phyloP scores from a whole-genome alignment of 2,888 invertebrate genomes.

The Coleophora flavipennella region DNA sequence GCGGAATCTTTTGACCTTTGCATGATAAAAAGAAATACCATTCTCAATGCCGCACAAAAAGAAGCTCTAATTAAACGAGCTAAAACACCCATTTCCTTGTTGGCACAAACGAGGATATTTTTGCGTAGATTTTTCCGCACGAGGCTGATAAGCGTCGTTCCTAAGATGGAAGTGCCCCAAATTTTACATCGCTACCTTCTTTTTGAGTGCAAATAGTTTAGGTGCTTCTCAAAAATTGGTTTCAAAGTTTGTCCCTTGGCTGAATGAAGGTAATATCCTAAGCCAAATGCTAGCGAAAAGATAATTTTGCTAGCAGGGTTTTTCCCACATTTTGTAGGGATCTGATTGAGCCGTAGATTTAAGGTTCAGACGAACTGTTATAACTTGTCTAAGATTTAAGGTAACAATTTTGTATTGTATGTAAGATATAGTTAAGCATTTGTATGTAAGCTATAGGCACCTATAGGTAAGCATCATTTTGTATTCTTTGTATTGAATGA shows the following conservation, averaged over 20 bases:
- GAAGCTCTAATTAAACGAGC: constrained; percentile 76
- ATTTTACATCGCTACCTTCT: constrained; percentile 78
- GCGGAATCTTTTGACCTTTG: constrained; percentile 85
- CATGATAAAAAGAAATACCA: constrained; percentile 82
- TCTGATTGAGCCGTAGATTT: too few relatives aligned
- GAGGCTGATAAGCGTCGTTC: constrained; percentile 68
- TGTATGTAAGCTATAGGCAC: too few relatives aligned
- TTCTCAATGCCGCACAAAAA: constrained; percentile 77
- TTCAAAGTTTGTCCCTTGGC: constrained; percentile 18
- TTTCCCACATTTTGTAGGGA: constrained; percentile 13
- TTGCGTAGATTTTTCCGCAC: constrained; percentile 73
- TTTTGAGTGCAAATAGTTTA: constrained; percentile 74
- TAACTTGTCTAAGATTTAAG: too few relatives aligned
- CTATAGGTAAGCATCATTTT: too few relatives aligned
- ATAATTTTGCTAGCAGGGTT: constrained; percentile 22
- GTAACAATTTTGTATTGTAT: too few relatives aligned
- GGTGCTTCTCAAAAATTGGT: constrained; percentile 14
- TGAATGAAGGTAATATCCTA: constrained; percentile 13
- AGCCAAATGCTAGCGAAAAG: constrained; percentile 14
- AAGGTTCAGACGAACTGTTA: too few relatives aligned
- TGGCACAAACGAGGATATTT: constrained; percentile 76
- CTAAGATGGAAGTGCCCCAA: constrained; percentile 75
- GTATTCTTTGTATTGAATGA: too few relatives aligned
- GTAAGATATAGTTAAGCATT: too few relatives aligned
- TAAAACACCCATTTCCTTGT: constrained; percentile 76